Evolutionary conservation across 2,797 vertebrate genomes (phyloP), one percentile per base, ranked within the genome.

Genomic region (Propithecus perrieri): DNA sequence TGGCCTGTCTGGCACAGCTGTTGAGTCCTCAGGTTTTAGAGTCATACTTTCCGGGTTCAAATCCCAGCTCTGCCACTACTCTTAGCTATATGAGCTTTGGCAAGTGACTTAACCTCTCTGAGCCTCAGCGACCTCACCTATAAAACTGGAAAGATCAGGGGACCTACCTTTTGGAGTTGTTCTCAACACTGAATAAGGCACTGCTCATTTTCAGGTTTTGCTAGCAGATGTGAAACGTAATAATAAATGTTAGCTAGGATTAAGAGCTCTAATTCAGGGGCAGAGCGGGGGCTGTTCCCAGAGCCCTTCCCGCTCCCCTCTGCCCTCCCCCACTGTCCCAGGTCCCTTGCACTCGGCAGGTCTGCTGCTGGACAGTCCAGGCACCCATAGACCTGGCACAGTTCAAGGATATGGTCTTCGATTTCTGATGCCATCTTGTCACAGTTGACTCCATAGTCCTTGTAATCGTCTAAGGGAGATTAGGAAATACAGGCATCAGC

Each of bases 391-490:
- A 57, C 76, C 69, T 4, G 2, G 84, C 43, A n/a, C 33, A 8
- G 33, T 0, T 41, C 87, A 97, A 99, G 99, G 99, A 99, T 99
- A 99, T 99, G 98, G 98, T 99, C 99, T 99, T 99, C 99, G 0
- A 99, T 99, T 98, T 99, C 99, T 0, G 99, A 99, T 5, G 99
- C 99, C 99, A 99, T 99, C 98, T 99, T 98, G 86, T 99, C 99
- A 30, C 99, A 99, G 98, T 99, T 99, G 55, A 99, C 98, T 24
- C 98, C 99, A 48, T 99, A 99, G 75, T 99, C 99, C 98, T 99
- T 99, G 98, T 99, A 99, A 98, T 99, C 98, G 0, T 99, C 99
- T 99, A 92, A 69, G 98, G 63, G 74, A 96, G 72, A 97, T 61
- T 53, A 2, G 30, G 18, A 91, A 95, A 83, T 14, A 38, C 7